Percentiles rank a stretch among this genome's conserved stretches.
These are phyloP conservation scores for Cheiracanthium punctorium DNA, from an alignment of 2,888 invertebrate species.

Conservation along the genomic window DNA sequence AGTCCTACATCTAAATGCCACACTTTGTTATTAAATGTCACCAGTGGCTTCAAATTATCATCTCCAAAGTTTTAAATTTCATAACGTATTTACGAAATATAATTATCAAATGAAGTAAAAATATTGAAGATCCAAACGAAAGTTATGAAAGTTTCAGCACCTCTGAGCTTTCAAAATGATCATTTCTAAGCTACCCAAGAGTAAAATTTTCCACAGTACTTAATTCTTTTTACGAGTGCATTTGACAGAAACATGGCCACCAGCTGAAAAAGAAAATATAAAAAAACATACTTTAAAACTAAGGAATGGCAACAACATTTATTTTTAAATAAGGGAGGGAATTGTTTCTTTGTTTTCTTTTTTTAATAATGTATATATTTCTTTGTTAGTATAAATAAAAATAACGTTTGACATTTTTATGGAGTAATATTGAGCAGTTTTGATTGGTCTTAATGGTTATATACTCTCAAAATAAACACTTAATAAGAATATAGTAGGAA, in stretches of 20 bases:
- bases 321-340: background rate
- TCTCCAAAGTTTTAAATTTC: background rate
- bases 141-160: constrained; percentile 21
- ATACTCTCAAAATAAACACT: constrained; percentile 40
- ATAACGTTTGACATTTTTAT: constrained; percentile 52
- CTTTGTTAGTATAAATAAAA: constrained; percentile 52
- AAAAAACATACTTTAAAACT: constrained; percentile 14
- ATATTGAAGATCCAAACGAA: constrained; percentile 7
- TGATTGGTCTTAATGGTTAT: constrained; percentile 64
- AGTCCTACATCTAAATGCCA: background rate
- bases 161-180: constrained; percentile 47
- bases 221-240: constrained; percentile 67
- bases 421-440: constrained; percentile 27
- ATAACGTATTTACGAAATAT: constrained; percentile 38
- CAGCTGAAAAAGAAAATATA: constrained; percentile 32
- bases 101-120: constrained; percentile 28
- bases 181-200: constrained; percentile 56
- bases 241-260: constrained; percentile 63
- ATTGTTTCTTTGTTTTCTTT: constrained; percentile 16
- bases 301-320: constrained; percentile 2
- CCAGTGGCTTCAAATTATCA: background rate
- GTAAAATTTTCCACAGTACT: constrained; percentile 65
- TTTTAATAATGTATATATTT: constrained; percentile 60
- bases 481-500: constrained; percentile 35
- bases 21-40: background rate